A percentile compares a stretch with the other conserved stretches of the same genome.
Evolutionary conservation across 2,113 vertebrate species (phyloP).

Genomic region (Periophthalmus modestus): DNA sequence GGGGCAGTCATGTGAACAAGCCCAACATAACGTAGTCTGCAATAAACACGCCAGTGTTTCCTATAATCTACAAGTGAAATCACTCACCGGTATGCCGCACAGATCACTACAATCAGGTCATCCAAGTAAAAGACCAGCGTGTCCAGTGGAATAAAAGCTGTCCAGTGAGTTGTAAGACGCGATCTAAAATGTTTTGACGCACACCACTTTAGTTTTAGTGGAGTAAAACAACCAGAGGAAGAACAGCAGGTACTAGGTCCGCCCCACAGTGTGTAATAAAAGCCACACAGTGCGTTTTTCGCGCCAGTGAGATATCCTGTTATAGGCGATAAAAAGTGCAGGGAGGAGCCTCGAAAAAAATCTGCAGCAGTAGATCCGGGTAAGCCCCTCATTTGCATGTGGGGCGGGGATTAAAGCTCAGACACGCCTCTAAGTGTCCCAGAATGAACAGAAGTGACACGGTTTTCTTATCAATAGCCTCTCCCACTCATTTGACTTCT

Average conservation of each 20-base stretch:
- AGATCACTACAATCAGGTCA: conserved; percentile 31
- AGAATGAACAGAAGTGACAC: conserved; percentile 15
- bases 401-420: conserved; percentile 15
- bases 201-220: conserved; percentile 1
- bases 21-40: no score
- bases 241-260: conserved; percentile 9
- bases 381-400: conserved; percentile 57
- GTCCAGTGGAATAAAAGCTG: conserved; percentile 12
- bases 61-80: not conserved
- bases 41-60: not conserved
- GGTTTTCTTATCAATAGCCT: conserved; percentile 2
- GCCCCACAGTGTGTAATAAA: conserved; percentile 36
- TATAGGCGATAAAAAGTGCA: conserved; percentile 60
- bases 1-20: conserved; percentile 14
- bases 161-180: not conserved
- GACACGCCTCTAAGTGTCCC: conserved; percentile 47
- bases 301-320: conserved; percentile 71
- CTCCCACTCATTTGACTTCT: not conserved
- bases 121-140: conserved; percentile 21
- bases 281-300: conserved; percentile 73
- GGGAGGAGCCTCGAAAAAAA: conserved; percentile 66
- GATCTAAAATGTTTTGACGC: not conserved
- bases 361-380: conserved; percentile 73
- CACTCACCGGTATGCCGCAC: conserved; percentile 55
- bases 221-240: not conserved